Base-by-base conservation (phyloP, 2,888 invertebrate species). In the Tachina fera region DNA sequence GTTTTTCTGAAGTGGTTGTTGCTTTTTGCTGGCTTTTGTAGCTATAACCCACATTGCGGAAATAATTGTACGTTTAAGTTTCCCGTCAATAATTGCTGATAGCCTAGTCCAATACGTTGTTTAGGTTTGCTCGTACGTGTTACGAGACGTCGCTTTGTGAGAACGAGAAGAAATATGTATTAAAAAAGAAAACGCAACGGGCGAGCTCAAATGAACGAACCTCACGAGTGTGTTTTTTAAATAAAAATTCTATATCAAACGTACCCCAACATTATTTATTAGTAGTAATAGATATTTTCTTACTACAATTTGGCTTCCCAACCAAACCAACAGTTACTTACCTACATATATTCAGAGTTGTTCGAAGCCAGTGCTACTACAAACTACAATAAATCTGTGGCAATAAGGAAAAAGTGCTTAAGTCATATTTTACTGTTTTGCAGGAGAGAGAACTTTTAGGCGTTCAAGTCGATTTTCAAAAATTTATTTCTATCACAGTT, bases 61-160 rank as follows among this genome's bases (percentile, higher is more conserved):
- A 71, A 72, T 78, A 63, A 43, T 81, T 75, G 58, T 49, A 39
- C 16, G 56, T 14, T 49, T n/a, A 16, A n/a, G 60, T 8, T 11
- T 8, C 19, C 56, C 39, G 8, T 51, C 49, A 56, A 11, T 0
- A 19, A 31, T 4, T 77, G 74, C 85, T 85, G 84, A 39, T 49
- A 80, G 31, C 84, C 84, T 87, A 67, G n/a, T 74, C 19, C 51
- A 75, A 87, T 85, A 84, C 84, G 86, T 86, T 86, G 86, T 86
- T 86, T 86, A 83, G 83, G 86, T 86, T 86, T 86, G 86, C 79
- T 86, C 79, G 86, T 86, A 86, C 82, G 86, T 86, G 65, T 70
- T 70, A 82, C 74, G 81, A 43, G 31, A 56, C 65, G 19, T 31
- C 47, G 53, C 39, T 65, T 78, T 61, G n/a, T 75, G 56, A 9